Evolutionary conservation across 1,140 invertebrate genomes (phyloP).

Genomic region (Drosophila rufa): DNA sequence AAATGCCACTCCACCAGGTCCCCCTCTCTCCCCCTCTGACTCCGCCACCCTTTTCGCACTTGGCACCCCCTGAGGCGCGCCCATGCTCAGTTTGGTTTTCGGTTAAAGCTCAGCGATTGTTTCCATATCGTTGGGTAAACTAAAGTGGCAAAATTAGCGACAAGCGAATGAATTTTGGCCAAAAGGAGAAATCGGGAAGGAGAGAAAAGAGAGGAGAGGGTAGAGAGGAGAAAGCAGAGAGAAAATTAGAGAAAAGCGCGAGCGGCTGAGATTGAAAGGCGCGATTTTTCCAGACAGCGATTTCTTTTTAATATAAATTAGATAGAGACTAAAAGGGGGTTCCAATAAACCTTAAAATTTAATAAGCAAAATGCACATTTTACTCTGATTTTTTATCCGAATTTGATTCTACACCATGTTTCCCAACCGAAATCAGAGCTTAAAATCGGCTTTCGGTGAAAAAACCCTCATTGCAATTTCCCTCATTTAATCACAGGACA

Average conservation of each 20-base stretch:
- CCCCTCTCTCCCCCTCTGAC: neutral
- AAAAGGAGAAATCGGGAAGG: conserved; percentile 4
- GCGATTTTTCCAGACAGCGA: conserved; percentile 12
- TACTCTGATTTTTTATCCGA: too few species aligned
- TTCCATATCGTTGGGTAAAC: conserved; percentile 71
- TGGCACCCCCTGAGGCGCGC: neutral
- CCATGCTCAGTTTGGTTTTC: conserved; percentile 7
- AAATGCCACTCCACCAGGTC: conserved; percentile 36
- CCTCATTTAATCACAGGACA: neutral
- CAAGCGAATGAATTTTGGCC: conserved; percentile 26
- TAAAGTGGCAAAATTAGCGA: conserved; percentile 52
- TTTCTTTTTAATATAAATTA: neutral
- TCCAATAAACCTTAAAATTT: neutral
- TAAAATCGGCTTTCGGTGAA: neutral
- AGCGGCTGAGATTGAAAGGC: conserved; percentile 1
- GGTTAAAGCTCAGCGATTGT: conserved; percentile 67
- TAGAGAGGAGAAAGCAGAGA: too few species aligned
- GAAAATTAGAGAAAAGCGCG: neutral
- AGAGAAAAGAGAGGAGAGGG: neutral
- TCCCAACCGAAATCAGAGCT: neutral
- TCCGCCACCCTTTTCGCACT: conserved; percentile 3
- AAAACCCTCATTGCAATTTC: neutral
- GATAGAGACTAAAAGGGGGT: neutral
- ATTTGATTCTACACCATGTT: too few species aligned
- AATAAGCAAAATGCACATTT: too few species aligned